These are phyloP conservation scores for Tapera naevia DNA, from an alignment of 2,797 vertebrate genomes.

Conservation along the genomic window DNA sequence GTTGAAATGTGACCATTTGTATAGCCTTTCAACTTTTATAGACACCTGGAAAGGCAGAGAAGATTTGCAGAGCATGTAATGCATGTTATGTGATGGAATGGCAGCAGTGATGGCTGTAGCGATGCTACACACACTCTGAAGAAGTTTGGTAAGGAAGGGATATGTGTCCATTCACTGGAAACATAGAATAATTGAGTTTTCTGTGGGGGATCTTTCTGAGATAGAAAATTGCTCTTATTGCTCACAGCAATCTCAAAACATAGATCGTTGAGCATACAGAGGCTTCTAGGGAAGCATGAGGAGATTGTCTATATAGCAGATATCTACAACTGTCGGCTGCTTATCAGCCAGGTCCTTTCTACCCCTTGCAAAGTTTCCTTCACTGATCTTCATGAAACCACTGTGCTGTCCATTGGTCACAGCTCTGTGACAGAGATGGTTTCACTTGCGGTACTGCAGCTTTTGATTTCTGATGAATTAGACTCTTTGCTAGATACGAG, in stretches of 20 bases:
- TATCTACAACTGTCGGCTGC: not conserved
- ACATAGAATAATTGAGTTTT: not conserved
- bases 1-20: not conserved
- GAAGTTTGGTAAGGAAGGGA: not conserved
- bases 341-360: not conserved
- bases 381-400: no score
- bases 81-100: not conserved
- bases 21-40: not conserved
- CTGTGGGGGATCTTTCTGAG: not conserved
- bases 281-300: not conserved
- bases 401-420: no score
- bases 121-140: not conserved
- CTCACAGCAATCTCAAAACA: not conserved
- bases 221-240: not conserved
- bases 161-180: not conserved
- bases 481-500: not conserved
- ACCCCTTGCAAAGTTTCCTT: not conserved
- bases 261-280: no score
- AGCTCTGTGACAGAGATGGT: not conserved
- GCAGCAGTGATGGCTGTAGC: not conserved
- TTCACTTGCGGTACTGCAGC: not conserved
- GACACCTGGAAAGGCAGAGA: conserved; percentile 5
- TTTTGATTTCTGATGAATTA: not conserved
- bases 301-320: not conserved
- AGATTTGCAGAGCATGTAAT: not conserved